These are phyloP conservation scores for Melanotaenia nigrans DNA, from an alignment of 2,797 vertebrate genomes.

Conservation along the genomic window DNA sequence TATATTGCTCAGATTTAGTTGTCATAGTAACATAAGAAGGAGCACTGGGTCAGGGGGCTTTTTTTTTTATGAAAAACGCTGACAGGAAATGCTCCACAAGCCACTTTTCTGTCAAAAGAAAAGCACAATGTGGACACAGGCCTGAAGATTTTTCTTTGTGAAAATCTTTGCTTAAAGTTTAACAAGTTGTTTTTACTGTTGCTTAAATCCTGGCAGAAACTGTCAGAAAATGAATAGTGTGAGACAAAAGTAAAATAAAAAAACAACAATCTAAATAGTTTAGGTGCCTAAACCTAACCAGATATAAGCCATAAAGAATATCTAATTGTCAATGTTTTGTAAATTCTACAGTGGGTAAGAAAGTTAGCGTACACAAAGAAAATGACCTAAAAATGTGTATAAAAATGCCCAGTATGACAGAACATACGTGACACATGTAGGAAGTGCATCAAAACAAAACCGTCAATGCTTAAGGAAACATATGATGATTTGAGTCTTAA, in stretches of 20 bases:
- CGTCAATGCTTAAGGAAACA: no score
- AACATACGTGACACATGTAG: background rate
- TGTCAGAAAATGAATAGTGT: background rate
- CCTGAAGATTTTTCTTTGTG: background rate
- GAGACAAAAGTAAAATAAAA: background rate
- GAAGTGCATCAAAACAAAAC: no score
- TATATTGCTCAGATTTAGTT: background rate
- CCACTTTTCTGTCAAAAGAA: background rate
- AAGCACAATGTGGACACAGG: background rate
- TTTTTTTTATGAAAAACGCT: background rate
- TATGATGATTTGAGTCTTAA: no score
- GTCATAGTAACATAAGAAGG: background rate
- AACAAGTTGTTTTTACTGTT: background rate
- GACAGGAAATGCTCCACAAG: background rate
- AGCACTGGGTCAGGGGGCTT: background rate
- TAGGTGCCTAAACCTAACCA: background rate
- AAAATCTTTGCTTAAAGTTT: background rate
- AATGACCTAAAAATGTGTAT: background rate
- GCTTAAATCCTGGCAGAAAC: background rate
- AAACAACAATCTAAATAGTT: background rate
- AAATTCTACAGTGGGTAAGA: no score
- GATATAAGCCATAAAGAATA: background rate
- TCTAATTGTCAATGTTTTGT: background rate
- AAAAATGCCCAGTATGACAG: background rate
- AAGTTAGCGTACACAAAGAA: background rate